Conservation (phyloP, 2,888 invertebrate species). For the Brachynemurus nebulosus region DNA sequence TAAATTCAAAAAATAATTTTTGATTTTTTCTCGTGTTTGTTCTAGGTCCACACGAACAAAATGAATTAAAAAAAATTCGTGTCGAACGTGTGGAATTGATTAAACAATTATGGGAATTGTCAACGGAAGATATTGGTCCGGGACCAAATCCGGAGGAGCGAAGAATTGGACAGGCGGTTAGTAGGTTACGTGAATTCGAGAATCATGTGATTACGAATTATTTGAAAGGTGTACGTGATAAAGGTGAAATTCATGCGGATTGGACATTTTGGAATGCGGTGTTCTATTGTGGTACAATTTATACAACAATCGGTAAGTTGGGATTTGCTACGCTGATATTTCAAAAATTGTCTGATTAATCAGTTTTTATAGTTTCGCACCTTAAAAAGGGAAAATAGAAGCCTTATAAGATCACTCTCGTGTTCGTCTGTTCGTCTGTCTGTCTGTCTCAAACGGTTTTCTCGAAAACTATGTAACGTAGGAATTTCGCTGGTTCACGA, state of each 20-base stretch:
- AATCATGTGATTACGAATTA: neutral
- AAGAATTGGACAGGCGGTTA: constrained; percentile 9
- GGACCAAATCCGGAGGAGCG: constrained; percentile 19
- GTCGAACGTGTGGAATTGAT: constrained; percentile 22
- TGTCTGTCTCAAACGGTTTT: too few species aligned
- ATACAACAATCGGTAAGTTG: constrained; percentile 79
- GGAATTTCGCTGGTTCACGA: too few species aligned
- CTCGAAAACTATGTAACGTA: too few species aligned
- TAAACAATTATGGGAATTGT: constrained; percentile 23
- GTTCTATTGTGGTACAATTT: constrained; percentile 78
- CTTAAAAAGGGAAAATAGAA: too few species aligned
- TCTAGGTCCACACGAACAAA: constrained; percentile 27
- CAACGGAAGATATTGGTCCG: constrained; percentile 25
- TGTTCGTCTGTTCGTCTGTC: too few species aligned
- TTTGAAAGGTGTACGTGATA: constrained; percentile 3
- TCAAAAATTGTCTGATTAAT: too few species aligned
- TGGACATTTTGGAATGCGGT: constrained; percentile 82
- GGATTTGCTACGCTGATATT: too few species aligned
- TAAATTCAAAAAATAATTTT: too few species aligned
- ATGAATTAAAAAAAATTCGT: constrained; percentile 16
- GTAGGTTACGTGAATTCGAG: neutral
- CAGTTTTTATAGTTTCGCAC: too few species aligned
- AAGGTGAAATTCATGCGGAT: constrained; percentile 21
- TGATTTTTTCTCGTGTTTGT: too few species aligned
- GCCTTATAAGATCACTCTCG: too few species aligned